These are phyloP conservation scores for Cancer borealis DNA, from an alignment of 2,888 invertebrate genomes.

Conservation along the genomic window DNA sequence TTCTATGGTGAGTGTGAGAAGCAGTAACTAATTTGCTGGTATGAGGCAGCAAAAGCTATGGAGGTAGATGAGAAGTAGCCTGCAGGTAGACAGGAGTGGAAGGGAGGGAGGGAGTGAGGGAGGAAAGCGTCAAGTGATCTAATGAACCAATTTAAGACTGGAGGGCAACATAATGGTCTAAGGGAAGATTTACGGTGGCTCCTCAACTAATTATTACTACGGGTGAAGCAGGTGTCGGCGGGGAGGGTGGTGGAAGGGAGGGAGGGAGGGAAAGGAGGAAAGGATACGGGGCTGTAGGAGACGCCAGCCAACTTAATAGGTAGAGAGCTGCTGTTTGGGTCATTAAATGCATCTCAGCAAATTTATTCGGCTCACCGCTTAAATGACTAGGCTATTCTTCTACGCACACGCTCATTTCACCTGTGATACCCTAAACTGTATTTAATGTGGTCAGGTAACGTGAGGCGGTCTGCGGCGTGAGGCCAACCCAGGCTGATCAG, in stretches of 20 bases:
- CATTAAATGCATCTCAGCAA: constrained; percentile 34
- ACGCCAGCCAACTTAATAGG: neutral
- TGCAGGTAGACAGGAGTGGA: neutral
- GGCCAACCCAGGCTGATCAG: neutral
- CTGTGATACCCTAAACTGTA: constrained; percentile 5
- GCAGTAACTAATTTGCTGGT: neutral
- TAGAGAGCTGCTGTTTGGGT: neutral
- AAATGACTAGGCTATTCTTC: constrained; percentile 9
- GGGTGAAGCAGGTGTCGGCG: neutral
- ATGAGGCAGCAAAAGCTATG: constrained; percentile 20
- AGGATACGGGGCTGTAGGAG: neutral
- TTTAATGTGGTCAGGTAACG: neutral
- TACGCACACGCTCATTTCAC: neutral
- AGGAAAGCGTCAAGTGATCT: constrained; percentile 3
- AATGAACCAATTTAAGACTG: constrained; percentile 6
- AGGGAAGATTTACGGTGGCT: neutral
- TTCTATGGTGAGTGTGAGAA: neutral
- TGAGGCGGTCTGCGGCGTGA: neutral
- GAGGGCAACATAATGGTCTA: neutral
- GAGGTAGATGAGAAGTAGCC: neutral
- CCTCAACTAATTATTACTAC: constrained; percentile 13
- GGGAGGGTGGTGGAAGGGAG: neutral
- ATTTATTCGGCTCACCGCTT: neutral
- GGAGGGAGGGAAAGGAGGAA: neutral
- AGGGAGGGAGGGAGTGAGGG: neutral